A percentile compares a stretch with the other conserved stretches of the same genome.
Evolutionary conservation across 2,888 invertebrate species (phyloP).

Genomic region (Chamaedrilus cognettii): DNA sequence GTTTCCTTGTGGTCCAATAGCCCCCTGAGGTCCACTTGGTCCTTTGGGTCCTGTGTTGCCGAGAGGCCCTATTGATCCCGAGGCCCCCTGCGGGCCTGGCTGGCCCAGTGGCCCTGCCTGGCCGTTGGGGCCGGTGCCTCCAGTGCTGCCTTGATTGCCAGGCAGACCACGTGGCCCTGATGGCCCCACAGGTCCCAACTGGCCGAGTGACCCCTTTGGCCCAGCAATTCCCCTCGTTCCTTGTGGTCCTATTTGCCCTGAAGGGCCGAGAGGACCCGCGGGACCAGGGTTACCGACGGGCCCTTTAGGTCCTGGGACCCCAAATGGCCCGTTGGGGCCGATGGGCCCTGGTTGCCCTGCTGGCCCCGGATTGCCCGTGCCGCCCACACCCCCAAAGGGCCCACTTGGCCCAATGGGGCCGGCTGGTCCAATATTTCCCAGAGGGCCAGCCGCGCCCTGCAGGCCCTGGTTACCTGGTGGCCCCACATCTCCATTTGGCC

Average conservation of each 20-base stretch:
- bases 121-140: conserved; percentile 25
- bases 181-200: conserved; percentile 19
- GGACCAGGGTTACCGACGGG: conserved; percentile 23
- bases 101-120: not conserved
- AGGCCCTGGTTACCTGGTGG: not conserved
- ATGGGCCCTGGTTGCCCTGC: conserved; percentile 20
- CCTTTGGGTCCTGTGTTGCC: conserved; percentile 59
- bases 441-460: not conserved
- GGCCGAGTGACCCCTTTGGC: conserved; percentile 14
- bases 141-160: conserved; percentile 18
- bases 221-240: conserved; percentile 26
- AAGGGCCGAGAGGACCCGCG: conserved; percentile 23
- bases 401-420: not conserved
- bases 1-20: not conserved
- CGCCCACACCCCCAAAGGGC: not conserved
- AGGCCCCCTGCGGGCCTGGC: conserved; percentile 57
- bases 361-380: conserved; percentile 18
- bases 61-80: conserved; percentile 30
- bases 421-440: not conserved
- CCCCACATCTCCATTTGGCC: not conserved
- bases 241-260: conserved; percentile 25
- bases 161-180: conserved; percentile 9
- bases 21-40: conserved; percentile 28
- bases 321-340: conserved; percentile 25
- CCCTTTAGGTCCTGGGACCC: conserved; percentile 25